These are phyloP conservation scores for Nipponacmea schrenckii DNA, from an alignment of 2,888 invertebrate genomes.

Conservation along the genomic window DNA sequence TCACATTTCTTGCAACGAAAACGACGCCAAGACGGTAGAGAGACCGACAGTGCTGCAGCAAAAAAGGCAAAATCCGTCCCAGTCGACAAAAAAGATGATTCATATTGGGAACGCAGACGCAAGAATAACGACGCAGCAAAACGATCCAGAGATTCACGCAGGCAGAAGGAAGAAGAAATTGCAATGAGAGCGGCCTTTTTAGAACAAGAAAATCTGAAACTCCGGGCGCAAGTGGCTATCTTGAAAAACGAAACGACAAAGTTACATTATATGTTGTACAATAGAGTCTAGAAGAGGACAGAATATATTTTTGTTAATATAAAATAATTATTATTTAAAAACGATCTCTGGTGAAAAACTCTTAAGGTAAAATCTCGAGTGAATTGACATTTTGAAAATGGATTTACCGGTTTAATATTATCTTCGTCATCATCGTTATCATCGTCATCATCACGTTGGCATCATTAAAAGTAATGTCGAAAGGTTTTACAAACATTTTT, in stretches of 20 bases:
- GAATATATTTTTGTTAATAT: neutral
- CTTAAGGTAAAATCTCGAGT: too few relatives aligned
- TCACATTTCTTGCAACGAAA: slow-evolving; percentile 56
- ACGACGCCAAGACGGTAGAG: slow-evolving; percentile 48
- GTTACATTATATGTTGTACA: slow-evolving; percentile 59
- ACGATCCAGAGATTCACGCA: slow-evolving; percentile 51
- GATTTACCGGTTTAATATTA: too few relatives aligned
- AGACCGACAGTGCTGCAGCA: slow-evolving; percentile 18
- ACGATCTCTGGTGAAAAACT: too few relatives aligned
- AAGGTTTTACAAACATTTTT: too few relatives aligned
- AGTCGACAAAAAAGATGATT: slow-evolving; percentile 54
- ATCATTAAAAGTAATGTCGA: too few relatives aligned
- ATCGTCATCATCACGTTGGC: too few relatives aligned
- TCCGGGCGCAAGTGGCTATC: slow-evolving; percentile 56
- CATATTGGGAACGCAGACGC: slow-evolving; percentile 56
- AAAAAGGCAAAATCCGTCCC: slow-evolving; percentile 49
- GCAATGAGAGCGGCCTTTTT: slow-evolving; percentile 57
- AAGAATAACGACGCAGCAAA: slow-evolving; percentile 62
- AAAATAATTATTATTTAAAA: too few relatives aligned
- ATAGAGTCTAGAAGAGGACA: slow-evolving; percentile 36
- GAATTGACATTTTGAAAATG: too few relatives aligned
- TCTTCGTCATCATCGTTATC: too few relatives aligned
- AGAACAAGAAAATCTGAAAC: slow-evolving; percentile 59
- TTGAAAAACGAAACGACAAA: slow-evolving; percentile 59
- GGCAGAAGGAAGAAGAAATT: slow-evolving; percentile 58